phyloP scores from a whole-genome alignment of 2,888 invertebrate genomes.

The Helleia helle region DNA sequence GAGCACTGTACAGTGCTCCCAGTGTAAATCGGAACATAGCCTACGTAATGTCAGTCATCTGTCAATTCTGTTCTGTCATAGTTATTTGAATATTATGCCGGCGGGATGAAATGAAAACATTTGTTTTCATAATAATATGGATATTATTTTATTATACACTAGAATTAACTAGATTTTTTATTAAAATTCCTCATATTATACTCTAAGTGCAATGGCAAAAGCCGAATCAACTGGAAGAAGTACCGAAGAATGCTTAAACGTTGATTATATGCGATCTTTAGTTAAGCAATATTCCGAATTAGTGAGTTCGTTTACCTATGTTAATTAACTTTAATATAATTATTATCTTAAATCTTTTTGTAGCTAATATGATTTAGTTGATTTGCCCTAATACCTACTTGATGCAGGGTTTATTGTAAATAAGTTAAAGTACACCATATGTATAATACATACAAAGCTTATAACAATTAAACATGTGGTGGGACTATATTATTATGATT shows the following conservation, averaged over 20 bases:
- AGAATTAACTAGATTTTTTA: not conserved
- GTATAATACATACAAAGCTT: too few species aligned
- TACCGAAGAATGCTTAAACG: slow-evolving; percentile 43
- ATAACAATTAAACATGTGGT: too few species aligned
- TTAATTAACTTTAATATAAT: not conserved
- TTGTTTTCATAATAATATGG: not conserved
- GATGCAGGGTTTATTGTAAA: too few species aligned
- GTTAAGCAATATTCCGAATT: slow-evolving; percentile 68
- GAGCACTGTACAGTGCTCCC: too few species aligned
- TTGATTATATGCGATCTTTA: slow-evolving; percentile 62
- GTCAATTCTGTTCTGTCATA: too few species aligned
- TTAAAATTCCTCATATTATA: not conserved
- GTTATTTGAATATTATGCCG: not conserved
- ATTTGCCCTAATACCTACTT: too few species aligned
- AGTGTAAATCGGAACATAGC: too few species aligned
- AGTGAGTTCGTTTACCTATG: slow-evolving; percentile 33
- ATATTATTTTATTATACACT: not conserved
- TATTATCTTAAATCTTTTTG: too few species aligned
- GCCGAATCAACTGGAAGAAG: slow-evolving; percentile 37
- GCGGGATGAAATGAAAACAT: not conserved
- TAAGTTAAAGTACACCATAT: too few species aligned
- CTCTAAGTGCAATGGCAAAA: slow-evolving; percentile 40
- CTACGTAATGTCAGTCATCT: too few species aligned
- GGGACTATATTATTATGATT: too few species aligned
- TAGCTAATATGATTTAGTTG: too few species aligned